Evolutionary conservation across 2,797 vertebrate species (phyloP).

Genomic region (Gila robusta): DNA sequence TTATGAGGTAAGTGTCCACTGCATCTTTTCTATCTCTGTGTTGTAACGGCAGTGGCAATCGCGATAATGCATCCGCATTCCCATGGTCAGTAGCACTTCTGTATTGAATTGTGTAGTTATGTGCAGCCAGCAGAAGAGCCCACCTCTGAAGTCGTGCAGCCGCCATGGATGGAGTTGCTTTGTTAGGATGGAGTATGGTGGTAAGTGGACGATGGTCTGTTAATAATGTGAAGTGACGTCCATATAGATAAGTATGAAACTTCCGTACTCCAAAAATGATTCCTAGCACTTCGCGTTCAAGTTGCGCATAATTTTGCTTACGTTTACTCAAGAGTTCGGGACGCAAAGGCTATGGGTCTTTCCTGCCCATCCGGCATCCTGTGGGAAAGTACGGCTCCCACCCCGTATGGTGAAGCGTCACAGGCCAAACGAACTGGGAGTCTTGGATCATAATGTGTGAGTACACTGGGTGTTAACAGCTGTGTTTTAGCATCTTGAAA

Average conservation of each 20-base stretch:
- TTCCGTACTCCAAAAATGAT: background rate
- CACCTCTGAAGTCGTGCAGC: background rate
- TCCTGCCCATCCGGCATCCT: background rate
- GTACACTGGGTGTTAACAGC: background rate
- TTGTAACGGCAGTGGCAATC: background rate
- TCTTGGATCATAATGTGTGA: background rate
- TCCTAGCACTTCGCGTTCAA: background rate
- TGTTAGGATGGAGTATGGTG: background rate
- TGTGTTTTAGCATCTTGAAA: no score
- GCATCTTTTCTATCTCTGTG: background rate
- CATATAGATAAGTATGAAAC: background rate
- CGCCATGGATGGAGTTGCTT: slow-evolving; percentile 1
- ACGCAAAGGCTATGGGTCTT: background rate
- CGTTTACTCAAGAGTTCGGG: background rate
- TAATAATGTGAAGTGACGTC: background rate
- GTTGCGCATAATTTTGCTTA: background rate
- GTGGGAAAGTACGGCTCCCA: background rate
- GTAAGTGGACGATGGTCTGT: background rate
- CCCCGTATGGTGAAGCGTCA: background rate
- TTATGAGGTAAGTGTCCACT: background rate
- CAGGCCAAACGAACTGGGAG: background rate
- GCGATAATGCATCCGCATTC: no score
- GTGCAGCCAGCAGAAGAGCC: background rate
- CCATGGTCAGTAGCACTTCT: background rate
- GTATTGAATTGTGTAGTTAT: background rate